Evolutionary conservation across 1,140 invertebrate genomes (phyloP).

Genomic region (Rhynchophorus ferrugineus): DNA sequence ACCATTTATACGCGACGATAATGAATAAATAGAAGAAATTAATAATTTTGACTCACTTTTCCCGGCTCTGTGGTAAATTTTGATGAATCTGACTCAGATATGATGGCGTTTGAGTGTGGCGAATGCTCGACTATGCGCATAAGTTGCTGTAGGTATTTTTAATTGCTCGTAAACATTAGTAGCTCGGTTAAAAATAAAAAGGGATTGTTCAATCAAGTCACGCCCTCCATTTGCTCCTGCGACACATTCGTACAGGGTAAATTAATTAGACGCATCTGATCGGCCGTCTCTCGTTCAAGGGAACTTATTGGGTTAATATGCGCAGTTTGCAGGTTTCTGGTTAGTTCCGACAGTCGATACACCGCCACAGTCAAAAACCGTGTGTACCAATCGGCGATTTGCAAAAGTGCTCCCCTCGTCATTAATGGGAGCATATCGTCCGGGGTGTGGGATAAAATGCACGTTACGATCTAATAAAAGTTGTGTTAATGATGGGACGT

Average conservation of each 20-base stretch:
- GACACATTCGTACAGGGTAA: no score
- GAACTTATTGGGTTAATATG: background rate
- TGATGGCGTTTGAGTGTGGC: conserved; percentile 59
- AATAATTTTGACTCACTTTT: conserved; percentile 42
- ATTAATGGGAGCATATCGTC: background rate
- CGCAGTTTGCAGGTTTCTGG: background rate
- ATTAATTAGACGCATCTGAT: no score
- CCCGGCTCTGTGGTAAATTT: conserved; percentile 37
- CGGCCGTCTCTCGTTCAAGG: no score
- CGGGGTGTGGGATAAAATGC: no score
- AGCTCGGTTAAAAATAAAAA: conserved; percentile 15
- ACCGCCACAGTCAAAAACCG: conserved; percentile 23
- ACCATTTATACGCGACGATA: no score
- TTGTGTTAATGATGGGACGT: no score
- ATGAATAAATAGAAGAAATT: no score
- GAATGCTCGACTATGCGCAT: conserved; percentile 42
- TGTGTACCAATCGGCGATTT: conserved; percentile 11
- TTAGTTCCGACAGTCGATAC: conserved; percentile 11
- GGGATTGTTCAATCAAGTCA: no score
- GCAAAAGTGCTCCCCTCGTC: conserved; percentile 5
- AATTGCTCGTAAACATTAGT: conserved; percentile 33
- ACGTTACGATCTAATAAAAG: no score
- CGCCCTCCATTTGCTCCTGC: no score
- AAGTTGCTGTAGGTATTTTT: conserved; percentile 2
- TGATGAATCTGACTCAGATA: conserved; percentile 54